Evolutionary conservation across 2,797 vertebrate species (phyloP).

Genomic region (Astyanax mexicanus): DNA sequence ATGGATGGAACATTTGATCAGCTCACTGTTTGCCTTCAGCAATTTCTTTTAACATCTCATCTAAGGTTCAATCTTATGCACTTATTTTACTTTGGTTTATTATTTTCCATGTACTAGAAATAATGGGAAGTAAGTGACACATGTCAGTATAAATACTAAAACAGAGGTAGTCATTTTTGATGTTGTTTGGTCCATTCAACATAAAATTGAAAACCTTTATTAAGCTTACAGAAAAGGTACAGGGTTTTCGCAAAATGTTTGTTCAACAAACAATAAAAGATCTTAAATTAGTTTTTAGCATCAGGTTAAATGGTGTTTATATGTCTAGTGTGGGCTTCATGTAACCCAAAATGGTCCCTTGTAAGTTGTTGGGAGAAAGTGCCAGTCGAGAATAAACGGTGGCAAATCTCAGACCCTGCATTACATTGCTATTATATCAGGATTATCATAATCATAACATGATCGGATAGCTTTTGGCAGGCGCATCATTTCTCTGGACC

Average conservation of each 20-base stretch:
- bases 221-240: too few species aligned
- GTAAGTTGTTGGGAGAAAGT: neutral
- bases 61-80: neutral
- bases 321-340: neutral
- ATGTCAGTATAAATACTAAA: neutral
- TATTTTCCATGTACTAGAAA: neutral
- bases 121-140: neutral
- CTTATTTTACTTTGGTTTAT: too few species aligned
- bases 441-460: slow-evolving; percentile 38
- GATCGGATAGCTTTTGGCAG: slow-evolving; percentile 49
- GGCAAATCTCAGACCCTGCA: slow-evolving; percentile 16
- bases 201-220: too few species aligned
- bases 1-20: neutral
- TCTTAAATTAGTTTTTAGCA: neutral
- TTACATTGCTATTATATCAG: slow-evolving; percentile 38
- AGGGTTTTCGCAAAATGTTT: too few species aligned
- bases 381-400: neutral
- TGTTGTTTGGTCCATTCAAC: too few species aligned
- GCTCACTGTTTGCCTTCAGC: neutral
- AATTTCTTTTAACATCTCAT: neutral
- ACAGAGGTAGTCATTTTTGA: too few species aligned
- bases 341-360: neutral
- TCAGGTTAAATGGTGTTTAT: too few species aligned
- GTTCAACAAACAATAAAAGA: too few species aligned
- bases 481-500: slow-evolving; percentile 37